Base-by-base conservation (phyloP, 2,888 invertebrate species). In the Charanyca ferruginea region DNA sequence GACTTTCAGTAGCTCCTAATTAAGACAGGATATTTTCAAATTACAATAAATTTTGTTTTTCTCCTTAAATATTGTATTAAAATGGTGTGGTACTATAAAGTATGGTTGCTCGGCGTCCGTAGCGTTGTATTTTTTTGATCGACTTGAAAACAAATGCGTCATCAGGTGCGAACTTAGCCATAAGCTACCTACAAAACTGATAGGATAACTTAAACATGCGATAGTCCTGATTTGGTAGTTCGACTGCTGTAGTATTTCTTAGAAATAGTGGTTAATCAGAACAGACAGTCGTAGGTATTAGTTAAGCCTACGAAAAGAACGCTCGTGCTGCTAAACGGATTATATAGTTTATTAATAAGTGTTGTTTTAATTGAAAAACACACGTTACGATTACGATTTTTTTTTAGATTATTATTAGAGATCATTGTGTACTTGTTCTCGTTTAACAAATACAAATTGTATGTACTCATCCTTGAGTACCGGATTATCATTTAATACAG, bases 401-500 rank as follows among this genome's bases (percentile, higher is more conserved):
- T 7, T n/a, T 20, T 48, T 42, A n/a, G 41, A 64, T 51, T 20
- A 52, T 41, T 22, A 38, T 54, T 16, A 55, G 11, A 69, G 20
- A 51, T 55, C 18, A 53, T 11, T 11, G 48, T 44, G 49, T 45
- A 16, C 16, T 38, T 41, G n/a, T 35, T 41, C 23, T 64, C 42
- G 8, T 38, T 72, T 42, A 53, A 23, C 22, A 62, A 63, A 69
- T 20, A 60, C 60, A 57, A 67, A 67, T 58, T 48, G 41, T 69
- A 57, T 58, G 35, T 61, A 62, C 62, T 41, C 59, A 66, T 80
- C 66, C 62, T 70, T 59, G 11, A 63, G 44, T 58, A 77, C 52
- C 74, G 51, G 63, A 73, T 65, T 41, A 64, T 32, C 55, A 68
- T 66, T 77, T 63, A 72, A 77, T 66, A 66, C 66, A 80, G 76